phyloP scores from a whole-genome alignment of 2,797 vertebrate species.

The Apodemus agrarius region DNA sequence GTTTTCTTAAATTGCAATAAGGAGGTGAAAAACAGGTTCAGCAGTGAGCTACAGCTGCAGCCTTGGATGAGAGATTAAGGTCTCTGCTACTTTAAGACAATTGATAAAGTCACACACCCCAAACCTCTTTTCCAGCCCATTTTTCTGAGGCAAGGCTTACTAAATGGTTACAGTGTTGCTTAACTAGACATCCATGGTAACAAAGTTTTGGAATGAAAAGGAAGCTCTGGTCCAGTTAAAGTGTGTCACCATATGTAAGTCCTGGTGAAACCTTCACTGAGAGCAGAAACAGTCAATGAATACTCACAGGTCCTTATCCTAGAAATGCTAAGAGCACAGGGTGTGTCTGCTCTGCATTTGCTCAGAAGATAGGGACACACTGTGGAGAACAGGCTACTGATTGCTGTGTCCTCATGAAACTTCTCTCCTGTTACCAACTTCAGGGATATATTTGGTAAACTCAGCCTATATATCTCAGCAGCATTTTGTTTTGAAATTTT shows the following conservation, averaged over 20 bases:
- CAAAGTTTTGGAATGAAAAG: background rate
- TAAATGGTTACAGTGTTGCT: slow-evolving; percentile 33
- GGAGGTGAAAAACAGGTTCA: slow-evolving; percentile 10
- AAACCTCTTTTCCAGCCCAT: slow-evolving; percentile 3
- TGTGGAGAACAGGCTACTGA: background rate
- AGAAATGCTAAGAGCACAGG: background rate
- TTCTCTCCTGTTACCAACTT: background rate
- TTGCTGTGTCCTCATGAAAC: background rate
- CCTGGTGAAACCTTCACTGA: background rate
- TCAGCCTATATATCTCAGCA: background rate
- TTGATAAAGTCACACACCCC: background rate
- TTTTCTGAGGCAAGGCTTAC: background rate
- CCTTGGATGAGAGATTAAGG: background rate
- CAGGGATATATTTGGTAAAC: slow-evolving; percentile 13
- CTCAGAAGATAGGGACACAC: background rate
- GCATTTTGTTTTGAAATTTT: slow-evolving; percentile 34
- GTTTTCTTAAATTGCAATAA: slow-evolving; percentile 61
- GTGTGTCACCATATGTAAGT: background rate
- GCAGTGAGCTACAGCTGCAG: background rate
- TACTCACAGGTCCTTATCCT: background rate
- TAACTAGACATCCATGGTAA: background rate
- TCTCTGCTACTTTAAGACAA: slow-evolving; percentile 29
- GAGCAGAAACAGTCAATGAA: background rate
- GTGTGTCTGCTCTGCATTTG: background rate
- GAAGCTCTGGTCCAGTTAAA: slow-evolving; percentile 13